Base-by-base conservation (phyloP, 2,797 vertebrate species). In the Myotis pilosus region DNA sequence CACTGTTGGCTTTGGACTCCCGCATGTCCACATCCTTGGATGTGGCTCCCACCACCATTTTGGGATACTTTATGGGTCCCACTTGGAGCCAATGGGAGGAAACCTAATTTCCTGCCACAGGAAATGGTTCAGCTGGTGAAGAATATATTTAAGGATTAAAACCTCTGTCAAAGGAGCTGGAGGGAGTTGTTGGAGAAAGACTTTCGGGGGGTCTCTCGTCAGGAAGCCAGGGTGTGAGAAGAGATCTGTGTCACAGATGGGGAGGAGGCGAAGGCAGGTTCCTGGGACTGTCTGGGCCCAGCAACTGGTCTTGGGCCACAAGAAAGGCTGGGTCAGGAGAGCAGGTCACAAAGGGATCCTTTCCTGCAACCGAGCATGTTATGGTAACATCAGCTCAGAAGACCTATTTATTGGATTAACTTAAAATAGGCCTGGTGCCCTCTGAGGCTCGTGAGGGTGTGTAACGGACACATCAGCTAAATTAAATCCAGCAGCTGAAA, bases 81-180 rank as follows among this genome's bases (percentile, higher is more conserved):
- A 44, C n/a, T 92, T 95, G 93, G 79, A 94, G 95, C 92, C 92
- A 89, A 74, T 95, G 97, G 96, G 91, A 97, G 93, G 92, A 96
- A 96, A 82, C 78, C 33, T 84, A 87, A 55, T 83, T 95, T 97
- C 94, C 95, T 97, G 92, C 85, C 81, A 87, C 74, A 91, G 89
- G 80, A 96, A 97, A 96, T 53, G 53, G 47, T 79, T 78, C 53
- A 80, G 87, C 28, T 89, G 72, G 96, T 87, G 81, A 86, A 95
- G 93, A 92, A 79, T 76, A 66, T 75, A 85, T 89, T 57, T 55
- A 86, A 87, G 33, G 64, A 60, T 86, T 95, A 86, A 91, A 74
- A 57, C 83, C 84, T 92, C 92, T 74, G 57, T 51, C 88, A 60
- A 10, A 84, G 66, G 57, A 92, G 23, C 57, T 60, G 6, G 41